phyloP scores from a whole-genome alignment of 2,797 vertebrate genomes.

The Xyrichtys novacula region DNA sequence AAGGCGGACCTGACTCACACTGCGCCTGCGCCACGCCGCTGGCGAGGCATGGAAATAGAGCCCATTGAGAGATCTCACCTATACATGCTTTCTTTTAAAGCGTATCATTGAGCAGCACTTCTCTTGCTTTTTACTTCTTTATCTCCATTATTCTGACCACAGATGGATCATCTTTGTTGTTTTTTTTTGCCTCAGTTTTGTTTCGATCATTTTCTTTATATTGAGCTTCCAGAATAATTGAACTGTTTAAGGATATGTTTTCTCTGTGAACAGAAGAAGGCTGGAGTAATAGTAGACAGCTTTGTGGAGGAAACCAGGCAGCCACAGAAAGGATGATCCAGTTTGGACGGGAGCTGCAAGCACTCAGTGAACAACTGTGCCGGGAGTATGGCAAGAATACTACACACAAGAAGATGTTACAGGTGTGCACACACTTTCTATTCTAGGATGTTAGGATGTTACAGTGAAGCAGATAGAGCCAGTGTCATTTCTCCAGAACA shows the following conservation, averaged over 20 bases:
- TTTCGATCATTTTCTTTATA: background rate
- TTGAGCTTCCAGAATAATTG: background rate
- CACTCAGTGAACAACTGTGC: constrained; percentile 94
- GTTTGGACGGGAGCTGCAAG: constrained; percentile 96
- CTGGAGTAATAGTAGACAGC: constrained; percentile 90
- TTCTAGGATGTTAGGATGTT: too few species aligned
- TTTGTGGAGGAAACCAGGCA: constrained; percentile 95
- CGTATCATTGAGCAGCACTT: too few species aligned
- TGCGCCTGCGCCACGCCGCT: too few species aligned
- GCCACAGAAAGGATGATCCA: constrained; percentile 98
- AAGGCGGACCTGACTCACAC: too few species aligned
- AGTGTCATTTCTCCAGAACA: too few species aligned
- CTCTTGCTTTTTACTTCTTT: background rate
- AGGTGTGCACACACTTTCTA: constrained; percentile 75
- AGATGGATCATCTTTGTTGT: too few species aligned
- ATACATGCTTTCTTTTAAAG: too few species aligned
- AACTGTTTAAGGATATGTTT: constrained; percentile 9
- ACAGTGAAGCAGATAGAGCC: too few species aligned
- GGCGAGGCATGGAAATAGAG: too few species aligned
- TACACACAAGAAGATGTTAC: constrained; percentile 95
- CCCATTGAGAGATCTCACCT: too few species aligned
- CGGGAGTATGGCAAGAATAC: constrained; percentile 95
- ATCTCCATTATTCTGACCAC: background rate
- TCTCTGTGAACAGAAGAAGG: constrained; percentile 85
- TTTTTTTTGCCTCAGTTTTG: background rate